A percentile compares a stretch with the other conserved stretches of the same genome.
These are phyloP conservation scores for Paraplagusia blochii DNA, from an alignment of 2,113 vertebrate species.

Conservation along the genomic window DNA sequence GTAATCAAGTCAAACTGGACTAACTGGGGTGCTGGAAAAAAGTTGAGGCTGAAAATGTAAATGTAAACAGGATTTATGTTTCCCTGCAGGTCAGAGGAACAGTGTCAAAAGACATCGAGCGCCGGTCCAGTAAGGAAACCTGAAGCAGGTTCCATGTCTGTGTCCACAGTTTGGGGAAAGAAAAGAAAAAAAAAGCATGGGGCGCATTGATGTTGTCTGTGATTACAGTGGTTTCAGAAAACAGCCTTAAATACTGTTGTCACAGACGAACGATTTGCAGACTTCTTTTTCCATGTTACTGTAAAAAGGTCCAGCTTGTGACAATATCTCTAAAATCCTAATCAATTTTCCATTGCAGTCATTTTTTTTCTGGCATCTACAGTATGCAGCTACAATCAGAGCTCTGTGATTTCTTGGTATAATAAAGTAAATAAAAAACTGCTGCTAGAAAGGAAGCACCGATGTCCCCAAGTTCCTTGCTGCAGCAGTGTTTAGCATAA, in stretches of 20 bases:
- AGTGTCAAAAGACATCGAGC: conserved; percentile 11
- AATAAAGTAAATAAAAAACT: no score
- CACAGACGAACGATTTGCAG: conserved; percentile 16
- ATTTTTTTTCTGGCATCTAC: conserved; percentile 20
- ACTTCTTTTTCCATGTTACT: conserved; percentile 1
- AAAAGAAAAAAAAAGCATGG: no score
- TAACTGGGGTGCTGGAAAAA: conserved; percentile 7
- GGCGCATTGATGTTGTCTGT: conserved; percentile 5
- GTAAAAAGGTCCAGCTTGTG: conserved; percentile 11
- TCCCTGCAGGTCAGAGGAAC: conserved; percentile 2
- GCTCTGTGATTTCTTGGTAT: no score
- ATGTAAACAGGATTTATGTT: conserved; percentile 35
- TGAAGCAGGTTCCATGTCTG: background rate
- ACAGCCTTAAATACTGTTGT: background rate
- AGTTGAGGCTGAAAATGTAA: conserved; percentile 11
- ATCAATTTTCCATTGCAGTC: conserved; percentile 23
- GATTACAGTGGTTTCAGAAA: background rate
- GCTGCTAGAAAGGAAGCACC: no score
- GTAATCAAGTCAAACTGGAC: conserved; percentile 24
- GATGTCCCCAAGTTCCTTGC: no score
- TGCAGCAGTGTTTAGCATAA: no score
- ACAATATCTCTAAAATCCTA: conserved; percentile 4
- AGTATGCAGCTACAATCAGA: no score
- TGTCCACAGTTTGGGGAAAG: conserved; percentile 14
- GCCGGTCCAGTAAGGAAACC: conserved; percentile 14